Percentiles rank a stretch among this genome's conserved stretches.
Evolutionary conservation across 2,888 invertebrate genomes (phyloP).

Genomic region (Conomelus anceps): DNA sequence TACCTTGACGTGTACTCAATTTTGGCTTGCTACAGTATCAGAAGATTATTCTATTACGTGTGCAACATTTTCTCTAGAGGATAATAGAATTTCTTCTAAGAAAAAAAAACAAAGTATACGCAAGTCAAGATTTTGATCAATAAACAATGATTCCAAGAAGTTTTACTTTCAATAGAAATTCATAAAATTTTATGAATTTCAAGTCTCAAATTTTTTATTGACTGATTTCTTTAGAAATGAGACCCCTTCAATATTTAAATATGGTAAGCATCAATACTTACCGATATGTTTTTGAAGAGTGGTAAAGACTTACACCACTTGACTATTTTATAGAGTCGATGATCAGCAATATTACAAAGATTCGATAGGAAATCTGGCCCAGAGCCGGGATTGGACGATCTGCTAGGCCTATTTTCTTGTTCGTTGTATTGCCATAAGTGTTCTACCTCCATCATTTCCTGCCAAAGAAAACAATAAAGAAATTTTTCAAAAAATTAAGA

Average conservation of each 20-base stretch:
- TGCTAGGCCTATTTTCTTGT: slow-evolving; percentile 36
- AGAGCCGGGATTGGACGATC: slow-evolving; percentile 20
- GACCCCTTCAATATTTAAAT: background rate
- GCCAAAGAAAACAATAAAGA: slow-evolving; percentile 27
- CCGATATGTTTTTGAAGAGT: slow-evolving; percentile 91
- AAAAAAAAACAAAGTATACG: no score
- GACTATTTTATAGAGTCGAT: slow-evolving; percentile 92
- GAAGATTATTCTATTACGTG: no score
- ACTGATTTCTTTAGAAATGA: no score
- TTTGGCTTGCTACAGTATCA: no score
- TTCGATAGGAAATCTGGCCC: slow-evolving; percentile 56
- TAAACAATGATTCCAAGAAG: no score
- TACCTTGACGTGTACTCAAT: no score
- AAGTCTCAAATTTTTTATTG: no score
- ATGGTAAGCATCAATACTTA: slow-evolving; percentile 43
- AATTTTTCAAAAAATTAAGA: background rate
- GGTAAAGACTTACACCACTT: slow-evolving; percentile 98
- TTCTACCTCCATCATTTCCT: slow-evolving; percentile 95
- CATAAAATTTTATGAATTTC: no score
- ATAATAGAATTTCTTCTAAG: no score
- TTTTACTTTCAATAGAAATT: no score
- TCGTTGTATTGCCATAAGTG: slow-evolving; percentile 93
- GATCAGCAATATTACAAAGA: slow-evolving; percentile 90
- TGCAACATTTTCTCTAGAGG: no score
- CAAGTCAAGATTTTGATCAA: no score